phyloP scores from a whole-genome alignment of 2,888 invertebrate species.

The Muschampia plurimacula region DNA sequence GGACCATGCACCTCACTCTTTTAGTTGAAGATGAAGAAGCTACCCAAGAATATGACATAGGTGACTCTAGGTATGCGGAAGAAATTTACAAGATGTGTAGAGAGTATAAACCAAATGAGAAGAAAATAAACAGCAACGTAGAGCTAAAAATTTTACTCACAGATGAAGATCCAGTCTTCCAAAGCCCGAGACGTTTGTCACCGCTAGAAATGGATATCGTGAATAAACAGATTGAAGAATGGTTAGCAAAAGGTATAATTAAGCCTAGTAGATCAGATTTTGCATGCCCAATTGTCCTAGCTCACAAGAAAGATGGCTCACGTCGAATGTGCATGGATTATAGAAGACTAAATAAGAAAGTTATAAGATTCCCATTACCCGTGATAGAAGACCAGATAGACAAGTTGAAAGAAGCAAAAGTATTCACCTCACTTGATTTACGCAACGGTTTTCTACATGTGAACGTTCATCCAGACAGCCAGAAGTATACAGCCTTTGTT shows the following conservation, averaged over 20 bases:
- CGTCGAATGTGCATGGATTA: constrained; percentile 8
- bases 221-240: constrained; percentile 35
- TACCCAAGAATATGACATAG: constrained; percentile 18
- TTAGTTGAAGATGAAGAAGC: constrained; percentile 24
- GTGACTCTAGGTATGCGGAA: constrained; percentile 13
- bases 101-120: constrained; percentile 37
- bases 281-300: constrained; percentile 42
- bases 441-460: constrained; percentile 40
- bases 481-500: constrained; percentile 62
- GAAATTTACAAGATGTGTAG: constrained; percentile 31
- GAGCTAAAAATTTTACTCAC: constrained; percentile 38
- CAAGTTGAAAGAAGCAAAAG: too few relatives aligned
- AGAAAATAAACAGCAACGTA: constrained; percentile 30
- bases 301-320: neutral
- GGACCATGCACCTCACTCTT: constrained; percentile 38
- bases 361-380: constrained; percentile 41
- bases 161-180: constrained; percentile 34
- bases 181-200: constrained; percentile 38
- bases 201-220: constrained; percentile 34
- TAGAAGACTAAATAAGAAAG: constrained; percentile 43
- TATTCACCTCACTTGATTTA: too few relatives aligned
- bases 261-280: constrained; percentile 45
- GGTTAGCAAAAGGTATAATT: constrained; percentile 39
- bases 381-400: too few relatives aligned
- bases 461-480: constrained; percentile 47